Evolutionary conservation across 2,113 vertebrate genomes (phyloP).

Genomic region (Galemys pyrenaicus): DNA sequence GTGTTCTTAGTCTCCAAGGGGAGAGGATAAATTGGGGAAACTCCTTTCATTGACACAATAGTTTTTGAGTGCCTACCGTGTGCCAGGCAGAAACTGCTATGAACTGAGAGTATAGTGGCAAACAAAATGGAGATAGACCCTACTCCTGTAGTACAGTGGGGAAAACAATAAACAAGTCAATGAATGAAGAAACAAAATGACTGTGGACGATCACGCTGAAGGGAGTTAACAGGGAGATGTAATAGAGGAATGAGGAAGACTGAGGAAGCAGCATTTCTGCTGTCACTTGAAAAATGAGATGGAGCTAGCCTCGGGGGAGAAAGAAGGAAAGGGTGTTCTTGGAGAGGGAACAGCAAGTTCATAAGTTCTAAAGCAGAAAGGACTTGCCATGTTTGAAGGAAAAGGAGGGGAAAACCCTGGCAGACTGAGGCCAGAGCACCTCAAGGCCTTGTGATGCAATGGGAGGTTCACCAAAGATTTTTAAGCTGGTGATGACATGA

Average conservation of each 20-base stretch:
- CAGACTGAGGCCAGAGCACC: neutral
- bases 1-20: neutral
- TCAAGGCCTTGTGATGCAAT: neutral
- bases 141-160: neutral
- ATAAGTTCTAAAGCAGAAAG: neutral
- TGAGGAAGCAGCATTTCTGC: neutral
- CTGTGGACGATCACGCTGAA: too few species aligned
- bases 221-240: neutral
- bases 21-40: neutral
- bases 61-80: neutral
- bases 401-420: neutral
- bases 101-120: neutral
- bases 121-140: neutral
- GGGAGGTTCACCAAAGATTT: neutral
- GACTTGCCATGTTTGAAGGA: neutral
- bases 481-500: neutral
- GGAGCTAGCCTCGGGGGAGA: neutral
- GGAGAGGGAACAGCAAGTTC: neutral
- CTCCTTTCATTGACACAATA: neutral
- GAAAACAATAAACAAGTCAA: neutral
- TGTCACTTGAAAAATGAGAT: neutral
- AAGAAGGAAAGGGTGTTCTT: neutral
- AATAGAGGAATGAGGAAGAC: neutral
- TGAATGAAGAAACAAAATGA: neutral
- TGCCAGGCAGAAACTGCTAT: neutral